These are phyloP conservation scores for Dissostichus mawsoni DNA, from an alignment of 2,113 vertebrate species.

Conservation along the genomic window DNA sequence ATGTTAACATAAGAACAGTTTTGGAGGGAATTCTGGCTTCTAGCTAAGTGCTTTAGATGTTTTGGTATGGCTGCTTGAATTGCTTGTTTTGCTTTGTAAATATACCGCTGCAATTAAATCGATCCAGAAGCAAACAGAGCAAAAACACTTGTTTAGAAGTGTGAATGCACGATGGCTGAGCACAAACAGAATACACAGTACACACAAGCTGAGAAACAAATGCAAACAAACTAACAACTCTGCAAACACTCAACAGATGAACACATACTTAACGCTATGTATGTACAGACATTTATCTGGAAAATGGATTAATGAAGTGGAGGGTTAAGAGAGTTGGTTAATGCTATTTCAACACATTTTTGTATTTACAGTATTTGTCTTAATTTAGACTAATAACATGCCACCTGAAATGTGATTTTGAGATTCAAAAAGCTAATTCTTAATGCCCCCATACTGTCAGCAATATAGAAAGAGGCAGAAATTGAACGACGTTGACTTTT, in stretches of 20 bases:
- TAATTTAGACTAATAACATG: background rate
- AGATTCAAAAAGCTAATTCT: background rate
- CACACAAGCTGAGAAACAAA: conserved; percentile 29
- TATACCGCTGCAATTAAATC: conserved; percentile 52
- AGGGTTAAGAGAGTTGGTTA: background rate
- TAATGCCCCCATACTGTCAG: background rate
- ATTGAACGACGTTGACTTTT: background rate
- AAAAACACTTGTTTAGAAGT: conserved; percentile 14
- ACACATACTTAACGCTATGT: background rate
- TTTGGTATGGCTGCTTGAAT: conserved; percentile 23
- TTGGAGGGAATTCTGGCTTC: background rate
- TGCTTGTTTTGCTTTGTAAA: conserved; percentile 57
- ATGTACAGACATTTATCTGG: conserved; percentile 7
- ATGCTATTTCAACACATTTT: background rate
- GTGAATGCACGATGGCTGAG: background rate
- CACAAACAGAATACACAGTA: conserved; percentile 28
- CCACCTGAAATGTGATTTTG: background rate
- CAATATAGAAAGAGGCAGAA: background rate
- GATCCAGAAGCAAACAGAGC: conserved; percentile 28
- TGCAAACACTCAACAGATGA: conserved; percentile 40
- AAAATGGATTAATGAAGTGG: conserved; percentile 7
- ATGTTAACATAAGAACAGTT: background rate
- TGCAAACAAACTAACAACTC: conserved; percentile 34
- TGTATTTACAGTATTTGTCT: background rate
- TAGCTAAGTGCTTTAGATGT: conserved; percentile 6